These are phyloP conservation scores for Drosophila sucinea DNA, from an alignment of 1,140 invertebrate genomes.

Conservation along the genomic window DNA sequence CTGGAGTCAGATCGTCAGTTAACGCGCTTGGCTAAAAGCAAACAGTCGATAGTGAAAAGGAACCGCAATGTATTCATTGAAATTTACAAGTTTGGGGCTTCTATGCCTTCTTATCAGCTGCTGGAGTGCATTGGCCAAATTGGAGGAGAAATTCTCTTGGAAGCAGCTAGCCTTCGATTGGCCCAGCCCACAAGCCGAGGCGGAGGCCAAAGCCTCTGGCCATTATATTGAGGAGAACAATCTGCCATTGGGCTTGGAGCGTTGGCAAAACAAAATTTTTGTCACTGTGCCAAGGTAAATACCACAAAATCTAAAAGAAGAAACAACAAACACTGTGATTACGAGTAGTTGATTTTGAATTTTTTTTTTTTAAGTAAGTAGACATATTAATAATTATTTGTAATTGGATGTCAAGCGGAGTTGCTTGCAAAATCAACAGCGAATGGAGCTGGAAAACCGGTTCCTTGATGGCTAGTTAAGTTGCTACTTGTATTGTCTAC, in stretches of 20 bases:
- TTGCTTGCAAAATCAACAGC: slow-evolving; percentile 59
- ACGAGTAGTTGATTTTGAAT: slow-evolving; percentile 25
- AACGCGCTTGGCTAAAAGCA: slow-evolving; percentile 46
- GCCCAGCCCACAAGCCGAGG: slow-evolving; percentile 86
- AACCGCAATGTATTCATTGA: slow-evolving; percentile 37
- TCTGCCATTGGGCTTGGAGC: slow-evolving; percentile 88
- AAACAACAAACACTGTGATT: slow-evolving; percentile 16
- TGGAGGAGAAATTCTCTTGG: slow-evolving; percentile 87
- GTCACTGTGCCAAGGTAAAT: slow-evolving; percentile 88
- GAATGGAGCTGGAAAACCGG: slow-evolving; percentile 59
- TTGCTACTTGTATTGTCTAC: slow-evolving; percentile 15
- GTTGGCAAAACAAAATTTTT: slow-evolving; percentile 90
- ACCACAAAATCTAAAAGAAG: slow-evolving; percentile 26
- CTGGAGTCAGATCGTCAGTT: slow-evolving; percentile 45
- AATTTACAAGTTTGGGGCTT: slow-evolving; percentile 47
- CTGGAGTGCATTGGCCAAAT: slow-evolving; percentile 59
- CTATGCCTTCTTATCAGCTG: slow-evolving; percentile 56
- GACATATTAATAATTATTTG: slow-evolving; percentile 23
- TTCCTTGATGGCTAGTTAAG: slow-evolving; percentile 39
- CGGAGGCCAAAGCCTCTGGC: slow-evolving; percentile 86
- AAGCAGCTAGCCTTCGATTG: slow-evolving; percentile 88
- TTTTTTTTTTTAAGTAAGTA: slow-evolving; percentile 16
- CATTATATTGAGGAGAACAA: slow-evolving; percentile 88
- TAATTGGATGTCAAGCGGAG: slow-evolving; percentile 58
- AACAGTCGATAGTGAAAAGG: slow-evolving; percentile 21